Evolutionary conservation across 2,113 vertebrate genomes (phyloP).

Genomic region (Mirounga angustirostris): DNA sequence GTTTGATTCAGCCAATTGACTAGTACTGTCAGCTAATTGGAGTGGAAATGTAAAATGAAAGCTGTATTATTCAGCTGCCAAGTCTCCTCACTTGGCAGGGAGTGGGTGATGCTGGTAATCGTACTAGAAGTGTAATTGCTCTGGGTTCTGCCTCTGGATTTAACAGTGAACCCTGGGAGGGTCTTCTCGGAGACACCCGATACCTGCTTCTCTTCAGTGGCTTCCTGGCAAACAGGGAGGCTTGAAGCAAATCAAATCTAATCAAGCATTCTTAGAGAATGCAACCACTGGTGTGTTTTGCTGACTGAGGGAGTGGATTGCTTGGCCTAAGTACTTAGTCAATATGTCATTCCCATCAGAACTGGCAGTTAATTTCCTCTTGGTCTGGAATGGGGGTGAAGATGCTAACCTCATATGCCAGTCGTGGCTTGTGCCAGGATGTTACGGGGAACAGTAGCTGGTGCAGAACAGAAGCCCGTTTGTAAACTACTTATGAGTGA

Average conservation of each 20-base stretch:
- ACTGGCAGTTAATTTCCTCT: slow-evolving; percentile 67
- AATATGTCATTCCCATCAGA: slow-evolving; percentile 54
- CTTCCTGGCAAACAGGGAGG: neutral
- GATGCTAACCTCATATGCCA: neutral
- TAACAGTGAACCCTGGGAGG: slow-evolving; percentile 64
- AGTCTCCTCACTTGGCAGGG: slow-evolving; percentile 78
- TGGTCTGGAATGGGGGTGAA: neutral
- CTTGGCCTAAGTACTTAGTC: neutral
- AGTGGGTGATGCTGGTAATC: slow-evolving; percentile 78
- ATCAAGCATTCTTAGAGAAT: neutral
- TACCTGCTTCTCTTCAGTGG: slow-evolving; percentile 65
- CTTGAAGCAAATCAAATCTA: slow-evolving; percentile 67
- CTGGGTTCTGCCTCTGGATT: slow-evolving; percentile 71
- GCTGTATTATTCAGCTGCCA: slow-evolving; percentile 79
- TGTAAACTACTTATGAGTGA: slow-evolving; percentile 24
- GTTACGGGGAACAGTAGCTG: neutral
- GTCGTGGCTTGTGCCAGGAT: neutral
- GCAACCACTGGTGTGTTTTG: slow-evolving; percentile 53
- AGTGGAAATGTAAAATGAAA: slow-evolving; percentile 82
- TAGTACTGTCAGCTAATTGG: slow-evolving; percentile 81
- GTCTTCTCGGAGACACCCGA: slow-evolving; percentile 69
- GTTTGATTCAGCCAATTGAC: slow-evolving; percentile 77
- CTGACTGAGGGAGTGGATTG: slow-evolving; percentile 19
- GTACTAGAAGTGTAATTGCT: slow-evolving; percentile 84
- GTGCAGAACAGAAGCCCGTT: neutral